Conservation (phyloP, 2,888 invertebrate genomes). For the Lapara coniferarum region DNA sequence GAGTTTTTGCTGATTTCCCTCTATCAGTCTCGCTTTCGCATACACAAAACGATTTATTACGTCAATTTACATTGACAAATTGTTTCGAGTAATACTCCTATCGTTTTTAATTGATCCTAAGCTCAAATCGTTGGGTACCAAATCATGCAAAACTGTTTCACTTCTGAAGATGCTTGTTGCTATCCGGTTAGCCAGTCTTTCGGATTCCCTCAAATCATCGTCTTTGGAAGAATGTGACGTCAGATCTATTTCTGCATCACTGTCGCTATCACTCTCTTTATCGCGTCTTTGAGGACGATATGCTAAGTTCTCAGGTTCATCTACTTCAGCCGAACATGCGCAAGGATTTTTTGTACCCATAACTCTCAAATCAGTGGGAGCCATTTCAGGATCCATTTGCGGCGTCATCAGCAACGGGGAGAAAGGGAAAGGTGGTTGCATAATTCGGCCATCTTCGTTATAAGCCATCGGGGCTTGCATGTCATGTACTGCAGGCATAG, state of each 20-base stretch:
- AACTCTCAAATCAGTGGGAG: conserved; percentile 74
- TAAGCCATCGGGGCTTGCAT: conserved; percentile 63
- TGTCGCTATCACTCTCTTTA: conserved; percentile 72
- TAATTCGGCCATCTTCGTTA: conserved; percentile 66
- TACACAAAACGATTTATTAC: background rate
- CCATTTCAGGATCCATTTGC: conserved; percentile 63
- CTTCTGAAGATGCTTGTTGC: conserved; percentile 76
- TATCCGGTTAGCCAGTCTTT: conserved; percentile 71
- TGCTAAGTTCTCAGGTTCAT: conserved; percentile 73
- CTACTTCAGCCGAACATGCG: conserved; percentile 58
- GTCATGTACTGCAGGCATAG: conserved; percentile 52
- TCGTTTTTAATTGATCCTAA: conserved; percentile 64
- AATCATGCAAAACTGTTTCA: conserved; percentile 74
- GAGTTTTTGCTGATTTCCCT: background rate
- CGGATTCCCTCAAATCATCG: conserved; percentile 74
- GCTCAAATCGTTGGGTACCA: conserved; percentile 79
- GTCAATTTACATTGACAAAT: conserved; percentile 56
- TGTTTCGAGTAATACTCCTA: conserved; percentile 59
- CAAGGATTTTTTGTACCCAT: conserved; percentile 65
- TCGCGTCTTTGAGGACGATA: conserved; percentile 61
- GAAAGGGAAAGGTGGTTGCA: conserved; percentile 67
- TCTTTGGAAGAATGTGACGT: conserved; percentile 79
- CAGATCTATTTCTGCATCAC: conserved; percentile 78
- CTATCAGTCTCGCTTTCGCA: conserved; percentile 7
- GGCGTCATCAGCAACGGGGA: conserved; percentile 65